Conservation (phyloP, 2,113 vertebrate genomes). For the Hypomesus transpacificus region DNA sequence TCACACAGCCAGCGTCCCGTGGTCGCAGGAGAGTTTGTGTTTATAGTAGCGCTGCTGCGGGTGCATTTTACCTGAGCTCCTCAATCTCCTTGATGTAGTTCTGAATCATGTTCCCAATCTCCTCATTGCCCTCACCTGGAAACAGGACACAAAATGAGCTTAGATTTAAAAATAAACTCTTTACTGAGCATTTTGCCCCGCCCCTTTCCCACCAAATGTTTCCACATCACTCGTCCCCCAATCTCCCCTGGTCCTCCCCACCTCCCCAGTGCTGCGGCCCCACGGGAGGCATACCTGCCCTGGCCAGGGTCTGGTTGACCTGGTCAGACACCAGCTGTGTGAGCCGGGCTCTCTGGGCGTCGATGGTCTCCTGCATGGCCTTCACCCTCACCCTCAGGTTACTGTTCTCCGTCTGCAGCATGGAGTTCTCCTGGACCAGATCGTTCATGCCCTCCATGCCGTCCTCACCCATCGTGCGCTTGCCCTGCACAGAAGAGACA, state of each 20-base stretch:
- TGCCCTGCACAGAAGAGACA: conserved; percentile 74
- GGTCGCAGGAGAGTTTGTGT: not conserved
- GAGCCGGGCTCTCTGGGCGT: conserved; percentile 81
- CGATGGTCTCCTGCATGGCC: conserved; percentile 97
- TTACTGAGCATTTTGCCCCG: too few species aligned
- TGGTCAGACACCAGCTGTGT: conserved; percentile 89
- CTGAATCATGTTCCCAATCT: conserved; percentile 96
- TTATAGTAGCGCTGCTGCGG: too few species aligned
- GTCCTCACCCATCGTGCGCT: conserved; percentile 92
- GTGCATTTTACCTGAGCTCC: conserved; percentile 87
- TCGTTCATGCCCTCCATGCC: conserved; percentile 94
- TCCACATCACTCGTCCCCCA: too few species aligned
- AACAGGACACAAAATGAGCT: conserved; percentile 27
- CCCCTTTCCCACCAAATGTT: too few species aligned
- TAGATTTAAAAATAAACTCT: not conserved
- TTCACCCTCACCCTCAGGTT: conserved; percentile 93
- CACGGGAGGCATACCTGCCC: conserved; percentile 73
- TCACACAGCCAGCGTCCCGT: not conserved
- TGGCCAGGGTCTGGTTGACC: conserved; percentile 84
- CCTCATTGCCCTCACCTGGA: conserved; percentile 93
- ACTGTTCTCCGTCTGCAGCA: conserved; percentile 96
- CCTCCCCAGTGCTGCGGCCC: not conserved
- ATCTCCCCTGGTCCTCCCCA: not conserved
- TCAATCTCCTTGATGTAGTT: conserved; percentile 99
- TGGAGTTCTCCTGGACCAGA: conserved; percentile 95